Evolutionary conservation across 2,888 invertebrate species (phyloP), one percentile per base, ranked within the genome.

Genomic region (Ormyrus rosae): DNA sequence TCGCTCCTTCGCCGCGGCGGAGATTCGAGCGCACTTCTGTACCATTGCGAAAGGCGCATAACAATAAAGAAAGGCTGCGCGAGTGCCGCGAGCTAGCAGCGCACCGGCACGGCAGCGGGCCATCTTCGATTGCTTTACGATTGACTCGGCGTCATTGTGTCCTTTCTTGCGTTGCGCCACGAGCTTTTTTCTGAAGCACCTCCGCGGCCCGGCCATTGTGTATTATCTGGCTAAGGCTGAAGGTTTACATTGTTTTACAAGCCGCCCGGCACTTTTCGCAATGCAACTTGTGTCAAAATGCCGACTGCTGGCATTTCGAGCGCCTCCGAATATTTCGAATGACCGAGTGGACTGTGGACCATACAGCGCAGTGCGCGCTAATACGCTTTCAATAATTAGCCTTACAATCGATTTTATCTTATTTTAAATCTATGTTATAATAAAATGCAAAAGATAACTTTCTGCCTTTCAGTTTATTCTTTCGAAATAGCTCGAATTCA

Each of bases 1-100:
- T 51, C 5, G 45, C 67, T 45, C 70, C 9, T 53, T 4, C 72
- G 50, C n/a, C 63, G 60, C 56, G 58, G 19, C 60, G 50, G 55
- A 55, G 19, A 55, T 58, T 13, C 45, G 50, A 6, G 51, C 46
- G 64, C 19, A 4, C 34, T 34, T 34, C 34, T 34, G 34, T 4
- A 4, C 50, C 61, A 69, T 79, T 79, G 79, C 74, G 74, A 69
- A 80, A 80, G 74, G 58, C 48, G 53, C 68, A 63, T 68, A 74
- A 74, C 64, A 74, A 80, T 74, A 74, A 80, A 74, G 79, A 64
- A 69, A 56, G 73, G 7, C 65, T 48, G 71, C 6, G 51, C 58
- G 55, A 34, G 45, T n/a, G 19, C 61, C 74, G 65, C 19, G 65
- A 13, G 11, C 34, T 48, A 56, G 55, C 13, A 2, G 19, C 13